Evolutionary conservation across 2,113 vertebrate species (phyloP), one percentile per base, ranked within the genome.

Genomic region (Amazona guildingii): DNA sequence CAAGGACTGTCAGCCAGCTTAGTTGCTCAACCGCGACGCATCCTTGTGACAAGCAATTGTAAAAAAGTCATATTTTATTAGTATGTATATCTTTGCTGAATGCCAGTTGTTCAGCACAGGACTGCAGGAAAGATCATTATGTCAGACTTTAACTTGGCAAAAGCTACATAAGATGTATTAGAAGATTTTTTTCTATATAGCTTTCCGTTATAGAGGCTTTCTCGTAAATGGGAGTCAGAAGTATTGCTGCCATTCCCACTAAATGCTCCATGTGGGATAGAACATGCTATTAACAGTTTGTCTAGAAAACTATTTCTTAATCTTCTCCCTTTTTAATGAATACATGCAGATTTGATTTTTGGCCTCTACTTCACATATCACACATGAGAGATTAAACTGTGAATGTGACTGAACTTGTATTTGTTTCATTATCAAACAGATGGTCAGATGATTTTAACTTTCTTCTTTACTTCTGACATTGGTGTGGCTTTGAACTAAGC

Each of bases 31-130:
- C 25, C 63, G 69, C 27, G 51, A 67, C 33, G 31, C 29, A 66
- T 27, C 37, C 55, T 88, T 7, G 5, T 0, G 0, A 76, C 2
- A 8, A 78, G 73, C 7, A 46, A 13, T 21, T 54, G 33, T 68
- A 35, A 28, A 92, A 76, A 8, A 49, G 1, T 86, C 14, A 3
- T 81, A 28, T 61, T 90, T 86, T 57, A 80, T 83, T 90, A 39
- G 33, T 64, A 33, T 18, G 4, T 20, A 0, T 78, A 5, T 78
- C 43, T 62, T 93, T n/a, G 62, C 33, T 72, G 39, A 86, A 64
- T 86, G 57, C 10, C 48, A 75, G 0, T 44, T 92, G 12, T 90
- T 90, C 28, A 29, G 43, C 46, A 35, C 13, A 80, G 19, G 19
- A 31, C 64, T 67, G 17, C 61, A 84, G n/a, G 25, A 90, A 72